Base-by-base conservation (phyloP, 2,113 vertebrate genomes). In the Vireo altiloquus region DNA sequence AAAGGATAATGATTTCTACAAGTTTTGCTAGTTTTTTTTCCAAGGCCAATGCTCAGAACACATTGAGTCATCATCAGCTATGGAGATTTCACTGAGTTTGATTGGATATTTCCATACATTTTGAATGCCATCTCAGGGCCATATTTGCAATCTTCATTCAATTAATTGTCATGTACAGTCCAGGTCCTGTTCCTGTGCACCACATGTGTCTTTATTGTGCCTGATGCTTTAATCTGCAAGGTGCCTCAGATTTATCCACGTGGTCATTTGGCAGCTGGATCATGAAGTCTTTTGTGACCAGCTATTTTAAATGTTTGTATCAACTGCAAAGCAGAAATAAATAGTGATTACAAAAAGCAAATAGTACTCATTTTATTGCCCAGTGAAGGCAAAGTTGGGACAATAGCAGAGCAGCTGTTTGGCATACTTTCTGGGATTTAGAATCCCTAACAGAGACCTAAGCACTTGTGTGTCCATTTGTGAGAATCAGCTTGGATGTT, bases 281-380 rank as follows among this genome's bases (percentile, higher is more conserved):
- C 59, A 23, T 22, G 37, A 79, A 39, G 24, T 39, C 13, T 44
- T 60, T 76, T 53, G 40, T 76, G 59, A 85, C 13, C 61, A 57
- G 25, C 12, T 80, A 82, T 88, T 93, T 92, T 90, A 68, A 65
- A 39, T 82, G 40, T 82, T 94, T 94, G 21, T 23, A 65, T 66
- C 54, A 83, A 92, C 46, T 42, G 28, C 33, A 86, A 94, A 90
- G 57, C 25, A 82, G 88, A 93, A 93, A 92, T 90, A 92, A 94
- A 94, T 27, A 56, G 13, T 50, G 42, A 85, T 93, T 92, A 74
- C n/a, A 54, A 69, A 95, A 90, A 31, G 33, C 31, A 93, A 91
- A 76, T 68, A 82, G 42, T 42, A 74, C 20, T 72, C 56, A 35
- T 69, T 88, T 82, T 86, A 54, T 59, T 86, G 35, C 22, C 46